Percentiles rank a stretch among this genome's conserved stretches.
These are phyloP conservation scores for Eristalis arbustorum DNA, from an alignment of 2,888 invertebrate genomes.

Conservation along the genomic window DNA sequence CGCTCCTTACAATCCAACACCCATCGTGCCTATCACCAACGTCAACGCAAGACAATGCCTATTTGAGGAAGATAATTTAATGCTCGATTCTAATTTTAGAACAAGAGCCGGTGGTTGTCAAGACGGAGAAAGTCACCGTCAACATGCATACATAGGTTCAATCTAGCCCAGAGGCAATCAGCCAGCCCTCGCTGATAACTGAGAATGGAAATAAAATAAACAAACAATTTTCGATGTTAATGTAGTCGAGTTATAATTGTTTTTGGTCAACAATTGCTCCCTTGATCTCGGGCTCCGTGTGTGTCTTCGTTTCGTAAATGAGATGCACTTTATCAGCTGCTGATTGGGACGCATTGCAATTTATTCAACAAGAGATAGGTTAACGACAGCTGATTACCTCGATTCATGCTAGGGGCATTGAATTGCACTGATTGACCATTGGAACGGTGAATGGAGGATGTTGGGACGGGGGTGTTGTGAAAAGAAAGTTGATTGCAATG, in stretches of 20 bases:
- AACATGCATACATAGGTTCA: not conserved
- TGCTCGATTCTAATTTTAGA: not conserved
- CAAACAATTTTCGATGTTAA: not conserved
- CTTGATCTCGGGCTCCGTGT: not conserved
- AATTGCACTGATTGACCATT: not conserved
- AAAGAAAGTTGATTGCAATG: too few species aligned
- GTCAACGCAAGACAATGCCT: not conserved
- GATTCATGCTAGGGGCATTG: not conserved
- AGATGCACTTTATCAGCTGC: slow-evolving; percentile 2
- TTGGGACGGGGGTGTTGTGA: too few species aligned
- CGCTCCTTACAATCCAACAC: not conserved
- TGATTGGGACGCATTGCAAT: not conserved
- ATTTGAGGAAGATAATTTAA: not conserved
- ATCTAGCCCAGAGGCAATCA: not conserved
- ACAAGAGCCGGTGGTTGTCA: not conserved
- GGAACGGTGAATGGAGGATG: not conserved
- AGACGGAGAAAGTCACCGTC: not conserved
- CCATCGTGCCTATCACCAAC: not conserved
- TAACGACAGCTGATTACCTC: not conserved
- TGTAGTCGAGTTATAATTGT: not conserved
- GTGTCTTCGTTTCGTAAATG: not conserved
- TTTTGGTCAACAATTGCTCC: not conserved
- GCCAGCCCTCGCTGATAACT: slow-evolving; percentile 9
- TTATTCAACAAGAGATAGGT: not conserved
- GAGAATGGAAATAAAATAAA: not conserved